These are phyloP conservation scores for Graptemys geographica DNA, from an alignment of 2,797 vertebrate genomes.

Conservation along the genomic window DNA sequence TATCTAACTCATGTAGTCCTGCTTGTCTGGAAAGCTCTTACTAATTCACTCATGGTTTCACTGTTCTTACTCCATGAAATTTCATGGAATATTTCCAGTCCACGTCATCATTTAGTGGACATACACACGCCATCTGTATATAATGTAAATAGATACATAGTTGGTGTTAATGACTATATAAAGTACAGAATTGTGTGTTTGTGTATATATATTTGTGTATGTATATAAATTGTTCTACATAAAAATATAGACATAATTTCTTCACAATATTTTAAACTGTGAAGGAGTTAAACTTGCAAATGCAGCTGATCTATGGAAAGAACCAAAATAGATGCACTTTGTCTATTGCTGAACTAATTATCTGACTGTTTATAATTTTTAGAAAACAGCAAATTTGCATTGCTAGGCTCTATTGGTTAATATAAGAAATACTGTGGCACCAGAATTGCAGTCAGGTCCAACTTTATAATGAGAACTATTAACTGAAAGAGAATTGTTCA, in stretches of 20 bases:
- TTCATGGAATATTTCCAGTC: slow-evolving; percentile 73
- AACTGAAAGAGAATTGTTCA: slow-evolving; percentile 38
- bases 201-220: slow-evolving; percentile 78
- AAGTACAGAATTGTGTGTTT: slow-evolving; percentile 71
- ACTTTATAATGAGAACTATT: slow-evolving; percentile 43
- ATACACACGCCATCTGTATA: slow-evolving; percentile 68
- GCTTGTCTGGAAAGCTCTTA: slow-evolving; percentile 53
- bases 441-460: slow-evolving; percentile 59
- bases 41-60: slow-evolving; percentile 59
- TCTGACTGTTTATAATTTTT: slow-evolving; percentile 78
- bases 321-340: slow-evolving; percentile 80
- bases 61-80: slow-evolving; percentile 74
- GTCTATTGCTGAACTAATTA: slow-evolving; percentile 75
- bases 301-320: slow-evolving; percentile 78
- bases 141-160: slow-evolving; percentile 74
- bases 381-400: slow-evolving; percentile 70
- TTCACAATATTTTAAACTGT: slow-evolving; percentile 89
- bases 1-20: slow-evolving; percentile 48
- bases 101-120: slow-evolving; percentile 71
- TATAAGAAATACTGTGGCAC: slow-evolving; percentile 67
- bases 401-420: slow-evolving; percentile 79
- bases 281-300: slow-evolving; percentile 81
- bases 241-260: slow-evolving; percentile 81
- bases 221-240: slow-evolving; percentile 81
- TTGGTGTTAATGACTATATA: slow-evolving; percentile 78